Conservation (phyloP, 2,888 invertebrate species). For the Oscheius sp. region DNA sequence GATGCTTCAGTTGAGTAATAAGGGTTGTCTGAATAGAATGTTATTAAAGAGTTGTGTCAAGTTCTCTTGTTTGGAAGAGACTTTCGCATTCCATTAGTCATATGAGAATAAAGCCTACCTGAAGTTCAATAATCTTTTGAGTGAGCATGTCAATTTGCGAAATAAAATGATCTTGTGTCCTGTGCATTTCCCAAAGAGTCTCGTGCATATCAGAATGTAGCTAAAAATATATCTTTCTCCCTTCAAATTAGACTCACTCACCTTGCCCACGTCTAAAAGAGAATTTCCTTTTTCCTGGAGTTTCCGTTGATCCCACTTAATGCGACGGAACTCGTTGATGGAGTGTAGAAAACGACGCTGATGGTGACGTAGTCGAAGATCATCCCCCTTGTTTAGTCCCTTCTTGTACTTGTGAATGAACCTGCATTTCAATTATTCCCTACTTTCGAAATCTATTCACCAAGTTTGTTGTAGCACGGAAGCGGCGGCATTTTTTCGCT, state of each 20-base stretch:
- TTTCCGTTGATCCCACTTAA: constrained; percentile 79
- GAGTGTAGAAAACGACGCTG: constrained; percentile 67
- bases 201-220: constrained; percentile 70
- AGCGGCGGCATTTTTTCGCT: constrained; percentile 99
- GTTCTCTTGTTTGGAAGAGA: neutral
- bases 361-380: constrained; percentile 68
- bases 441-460: constrained; percentile 75
- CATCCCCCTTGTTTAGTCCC: constrained; percentile 66
- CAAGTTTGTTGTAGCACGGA: constrained; percentile 98
- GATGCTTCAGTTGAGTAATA: constrained; percentile 11
- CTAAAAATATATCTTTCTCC: constrained; percentile 36
- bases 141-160: constrained; percentile 66
- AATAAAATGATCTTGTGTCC: constrained; percentile 69
- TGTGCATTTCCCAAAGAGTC: constrained; percentile 69
- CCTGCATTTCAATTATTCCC: constrained; percentile 37
- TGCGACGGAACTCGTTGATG: constrained; percentile 82
- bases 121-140: constrained; percentile 66
- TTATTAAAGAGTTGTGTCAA: neutral
- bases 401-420: constrained; percentile 69
- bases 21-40: constrained; percentile 14
- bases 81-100: neutral
- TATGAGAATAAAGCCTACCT: constrained; percentile 26
- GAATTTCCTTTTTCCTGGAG: constrained; percentile 83
- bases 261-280: constrained; percentile 99
- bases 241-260: constrained; percentile 71